A percentile compares a stretch with the other conserved stretches of the same genome.
Conservation (phyloP, 1,140 invertebrate genomes). For the Contarinia nasturtii region DNA sequence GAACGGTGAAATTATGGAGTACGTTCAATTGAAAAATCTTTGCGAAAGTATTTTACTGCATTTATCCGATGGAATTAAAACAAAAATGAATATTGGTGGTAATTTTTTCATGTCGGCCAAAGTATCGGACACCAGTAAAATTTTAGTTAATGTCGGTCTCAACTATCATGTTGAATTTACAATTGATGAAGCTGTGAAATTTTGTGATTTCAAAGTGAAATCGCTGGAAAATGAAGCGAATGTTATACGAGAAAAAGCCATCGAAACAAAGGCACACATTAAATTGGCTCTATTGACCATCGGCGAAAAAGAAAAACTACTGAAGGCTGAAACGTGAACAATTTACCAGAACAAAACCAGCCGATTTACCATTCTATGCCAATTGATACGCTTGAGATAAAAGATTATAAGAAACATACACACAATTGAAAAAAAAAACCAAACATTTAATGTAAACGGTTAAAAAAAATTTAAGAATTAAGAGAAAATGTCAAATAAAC, state of each 20-base stretch:
- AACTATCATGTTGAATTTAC: slow-evolving; percentile 56
- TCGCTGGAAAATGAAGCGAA: slow-evolving; percentile 38
- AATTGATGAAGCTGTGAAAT: slow-evolving; percentile 43
- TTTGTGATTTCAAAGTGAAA: slow-evolving; percentile 48
- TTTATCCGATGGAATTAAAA: slow-evolving; percentile 42
- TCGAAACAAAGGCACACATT: slow-evolving; percentile 56
- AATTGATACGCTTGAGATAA: no score
- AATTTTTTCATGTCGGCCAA: slow-evolving; percentile 55
- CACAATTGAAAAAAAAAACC: no score
- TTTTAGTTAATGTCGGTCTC: slow-evolving; percentile 56
- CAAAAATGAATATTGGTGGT: slow-evolving; percentile 58
- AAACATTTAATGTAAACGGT: no score
- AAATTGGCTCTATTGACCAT: slow-evolving; percentile 53
- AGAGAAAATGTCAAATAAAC: no score
- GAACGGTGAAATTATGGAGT: slow-evolving; percentile 51
- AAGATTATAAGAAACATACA: no score
- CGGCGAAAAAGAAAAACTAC: slow-evolving; percentile 29
- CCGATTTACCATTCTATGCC: no score
- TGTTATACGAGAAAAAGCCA: slow-evolving; percentile 40
- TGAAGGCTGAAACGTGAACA: neutral
- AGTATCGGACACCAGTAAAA: slow-evolving; percentile 41
- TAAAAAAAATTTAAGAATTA: no score
- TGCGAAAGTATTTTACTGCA: slow-evolving; percentile 33
- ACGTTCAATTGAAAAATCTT: slow-evolving; percentile 45
- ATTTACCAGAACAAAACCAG: no score